Evolutionary conservation across 2,113 vertebrate species (phyloP), one percentile per base, ranked within the genome.

Genomic region (Calidris pygmaea): DNA sequence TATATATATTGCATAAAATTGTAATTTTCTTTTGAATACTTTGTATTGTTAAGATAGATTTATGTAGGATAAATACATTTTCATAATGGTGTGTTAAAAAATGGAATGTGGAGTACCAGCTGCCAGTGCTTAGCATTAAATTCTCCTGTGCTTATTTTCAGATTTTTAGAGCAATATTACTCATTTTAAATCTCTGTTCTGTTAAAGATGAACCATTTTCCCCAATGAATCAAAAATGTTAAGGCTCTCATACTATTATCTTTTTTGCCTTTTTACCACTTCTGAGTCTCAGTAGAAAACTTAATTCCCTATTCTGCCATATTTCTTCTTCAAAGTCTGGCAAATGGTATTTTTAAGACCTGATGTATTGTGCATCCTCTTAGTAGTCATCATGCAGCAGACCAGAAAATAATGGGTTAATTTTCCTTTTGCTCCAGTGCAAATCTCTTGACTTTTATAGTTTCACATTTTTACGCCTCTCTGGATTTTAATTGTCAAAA

Each of bases 101-200:
- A 93, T 89, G 81, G 74, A 26, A 93, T 87, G 47, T 82, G 16
- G 45, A 89, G 43, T 85, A 68, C 58, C 84, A 85, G 20, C 60
- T 72, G 81, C 53, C 53, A 94, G 60, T 75, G 34, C 62, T 89
- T 79, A 96, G 45, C 62, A 58, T 73, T 95, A 86, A 20, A 63
- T 73, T 92, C 50, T 90, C 26, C 41, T 47, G 29, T 92, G 79
- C 89, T 93, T 95, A 87, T 88, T 91, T 96, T 91, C 78, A 85
- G 81, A 55, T 39, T 76, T 73, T 91, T 79, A 66, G 47, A 65
- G 45, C 34, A 68, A 32, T 91, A 89, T 85, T 85, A 73, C 32
- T 87, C 34, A 71, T 91, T 85, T 94, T 70, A 83, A 88, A 80
- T 83, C 24, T 93, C n/a, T 71, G 6, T 77, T 89, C 84, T 82